Evolutionary conservation across 2,797 vertebrate species (phyloP).

Genomic region (Ceyx erithaca): DNA sequence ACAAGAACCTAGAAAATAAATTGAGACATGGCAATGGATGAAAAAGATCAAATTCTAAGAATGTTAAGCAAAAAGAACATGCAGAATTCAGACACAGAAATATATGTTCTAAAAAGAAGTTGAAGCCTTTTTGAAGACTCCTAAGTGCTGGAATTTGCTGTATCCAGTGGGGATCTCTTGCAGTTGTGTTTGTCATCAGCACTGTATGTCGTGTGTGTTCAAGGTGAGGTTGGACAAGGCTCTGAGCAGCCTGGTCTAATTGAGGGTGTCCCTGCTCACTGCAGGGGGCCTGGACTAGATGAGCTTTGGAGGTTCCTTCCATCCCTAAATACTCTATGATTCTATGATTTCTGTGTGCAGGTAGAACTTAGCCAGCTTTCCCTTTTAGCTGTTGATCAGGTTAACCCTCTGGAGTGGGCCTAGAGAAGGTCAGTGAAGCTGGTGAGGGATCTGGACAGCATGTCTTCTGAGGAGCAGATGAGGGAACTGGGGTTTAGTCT

Average conservation of each 20-base stretch:
- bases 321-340: too few relatives aligned
- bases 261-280: too few relatives aligned
- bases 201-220: not conserved
- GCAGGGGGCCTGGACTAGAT: too few relatives aligned
- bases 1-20: not conserved
- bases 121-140: not conserved
- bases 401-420: not conserved
- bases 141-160: not conserved
- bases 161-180: not conserved
- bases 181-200: not conserved
- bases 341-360: not conserved
- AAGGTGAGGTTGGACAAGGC: too few relatives aligned
- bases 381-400: not conserved
- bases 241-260: too few relatives aligned
- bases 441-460: too few relatives aligned
- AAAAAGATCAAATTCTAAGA: not conserved
- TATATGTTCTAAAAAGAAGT: not conserved
- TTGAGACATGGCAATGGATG: not conserved
- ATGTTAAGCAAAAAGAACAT: not conserved
- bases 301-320: too few relatives aligned
- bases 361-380: accelerated
- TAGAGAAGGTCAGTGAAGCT: too few relatives aligned
- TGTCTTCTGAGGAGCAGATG: too few relatives aligned
- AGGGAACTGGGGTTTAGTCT: too few relatives aligned
- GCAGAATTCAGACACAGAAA: not conserved